Evolutionary conservation across 2,797 vertebrate genomes (phyloP).

Genomic region (Gymnothorax reevesii): DNA sequence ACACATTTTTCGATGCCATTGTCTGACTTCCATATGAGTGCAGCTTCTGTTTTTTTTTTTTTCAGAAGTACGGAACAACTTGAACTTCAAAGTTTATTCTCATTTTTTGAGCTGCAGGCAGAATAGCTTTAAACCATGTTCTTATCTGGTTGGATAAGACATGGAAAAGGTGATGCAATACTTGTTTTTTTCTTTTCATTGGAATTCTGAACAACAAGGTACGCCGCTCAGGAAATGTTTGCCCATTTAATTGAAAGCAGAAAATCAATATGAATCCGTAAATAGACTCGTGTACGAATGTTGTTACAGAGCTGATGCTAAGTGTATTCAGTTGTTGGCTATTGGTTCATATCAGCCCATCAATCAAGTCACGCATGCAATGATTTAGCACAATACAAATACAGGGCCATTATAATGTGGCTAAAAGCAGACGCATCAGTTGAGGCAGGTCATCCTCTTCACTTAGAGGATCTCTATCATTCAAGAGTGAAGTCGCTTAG

Average conservation of each 20-base stretch:
- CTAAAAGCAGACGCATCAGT: not conserved
- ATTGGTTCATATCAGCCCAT: not conserved
- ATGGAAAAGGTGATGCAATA: not conserved
- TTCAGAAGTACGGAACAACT: not conserved
- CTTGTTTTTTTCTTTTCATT: not conserved
- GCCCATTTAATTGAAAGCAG: not conserved
- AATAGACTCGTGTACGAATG: not conserved
- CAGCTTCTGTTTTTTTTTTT: too few relatives aligned
- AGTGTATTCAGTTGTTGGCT: not conserved
- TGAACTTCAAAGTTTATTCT: not conserved
- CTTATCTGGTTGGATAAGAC: not conserved
- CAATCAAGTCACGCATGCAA: not conserved
- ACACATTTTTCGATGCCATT: not conserved
- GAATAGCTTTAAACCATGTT: not conserved
- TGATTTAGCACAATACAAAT: not conserved
- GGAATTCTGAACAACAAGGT: not conserved
- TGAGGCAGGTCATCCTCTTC: not conserved
- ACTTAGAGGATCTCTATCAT: not conserved
- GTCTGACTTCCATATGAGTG: not conserved
- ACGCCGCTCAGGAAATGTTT: not conserved
- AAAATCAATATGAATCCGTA: not conserved
- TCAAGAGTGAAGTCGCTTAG: too few relatives aligned
- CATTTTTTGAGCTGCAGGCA: not conserved
- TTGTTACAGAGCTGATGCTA: not conserved
- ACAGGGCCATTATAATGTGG: not conserved